Conservation (phyloP, 2,797 vertebrate species). For the Austrolebias charrua region DNA sequence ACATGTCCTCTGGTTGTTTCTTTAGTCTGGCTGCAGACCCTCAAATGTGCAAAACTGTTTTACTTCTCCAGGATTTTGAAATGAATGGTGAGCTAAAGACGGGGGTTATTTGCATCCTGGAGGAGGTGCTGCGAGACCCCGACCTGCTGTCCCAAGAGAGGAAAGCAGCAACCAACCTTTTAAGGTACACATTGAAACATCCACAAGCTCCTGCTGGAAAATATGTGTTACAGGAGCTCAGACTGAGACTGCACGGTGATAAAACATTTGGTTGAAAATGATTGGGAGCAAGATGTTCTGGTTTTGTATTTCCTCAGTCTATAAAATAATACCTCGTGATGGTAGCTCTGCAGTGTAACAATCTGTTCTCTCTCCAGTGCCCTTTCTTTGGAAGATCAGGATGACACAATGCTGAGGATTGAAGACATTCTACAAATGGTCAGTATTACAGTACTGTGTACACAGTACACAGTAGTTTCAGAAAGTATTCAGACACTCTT, state of each 20-base stretch:
- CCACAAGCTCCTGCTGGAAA: too few relatives aligned
- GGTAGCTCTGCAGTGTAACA: background rate
- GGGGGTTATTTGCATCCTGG: slow-evolving; percentile 88
- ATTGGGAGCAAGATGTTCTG: too few relatives aligned
- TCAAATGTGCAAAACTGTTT: background rate
- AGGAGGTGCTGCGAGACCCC: slow-evolving; percentile 92
- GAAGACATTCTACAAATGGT: slow-evolving; percentile 91
- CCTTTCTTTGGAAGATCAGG: slow-evolving; percentile 93
- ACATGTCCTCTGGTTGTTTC: too few relatives aligned
- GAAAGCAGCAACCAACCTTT: slow-evolving; percentile 91
- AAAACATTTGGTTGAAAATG: too few relatives aligned
- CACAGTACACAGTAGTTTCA: too few relatives aligned
- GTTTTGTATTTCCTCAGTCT: too few relatives aligned
- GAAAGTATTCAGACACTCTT: too few relatives aligned
- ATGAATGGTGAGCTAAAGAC: slow-evolving; percentile 88
- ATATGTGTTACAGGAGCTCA: too few relatives aligned
- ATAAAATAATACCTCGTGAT: too few relatives aligned
- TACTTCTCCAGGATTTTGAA: slow-evolving; percentile 89
- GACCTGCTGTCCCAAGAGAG: slow-evolving; percentile 95
- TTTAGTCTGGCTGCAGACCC: too few relatives aligned
- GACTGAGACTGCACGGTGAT: too few relatives aligned
- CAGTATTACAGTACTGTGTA: slow-evolving; percentile 52
- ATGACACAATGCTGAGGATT: slow-evolving; percentile 88
- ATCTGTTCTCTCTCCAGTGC: slow-evolving; percentile 74
- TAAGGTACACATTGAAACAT: slow-evolving; percentile 77